phyloP scores from a whole-genome alignment of 2,888 invertebrate genomes.

The Caenorhabditis afra region DNA sequence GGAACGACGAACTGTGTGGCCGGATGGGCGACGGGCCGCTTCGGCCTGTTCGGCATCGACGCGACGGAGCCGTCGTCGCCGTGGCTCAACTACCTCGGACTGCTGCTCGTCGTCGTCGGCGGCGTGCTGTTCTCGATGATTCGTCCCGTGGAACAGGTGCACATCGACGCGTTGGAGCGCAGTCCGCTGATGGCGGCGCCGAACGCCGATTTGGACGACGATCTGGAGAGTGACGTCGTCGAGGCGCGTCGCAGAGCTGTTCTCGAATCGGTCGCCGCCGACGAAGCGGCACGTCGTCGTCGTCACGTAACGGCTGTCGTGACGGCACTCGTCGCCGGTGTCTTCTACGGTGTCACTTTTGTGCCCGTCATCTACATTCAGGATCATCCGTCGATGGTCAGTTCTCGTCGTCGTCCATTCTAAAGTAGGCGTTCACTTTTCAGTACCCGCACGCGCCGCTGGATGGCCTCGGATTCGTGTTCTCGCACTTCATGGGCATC shows the following conservation, averaged over 20 bases:
- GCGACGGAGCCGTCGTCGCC: slow-evolving; percentile 66
- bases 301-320: slow-evolving; percentile 78
- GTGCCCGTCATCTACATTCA: slow-evolving; percentile 82
- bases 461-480: slow-evolving; percentile 81
- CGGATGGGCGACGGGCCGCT: slow-evolving; percentile 79
- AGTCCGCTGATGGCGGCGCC: slow-evolving; percentile 59
- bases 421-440: not conserved
- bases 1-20: slow-evolving; percentile 81
- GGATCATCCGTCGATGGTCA: slow-evolving; percentile 75
- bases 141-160: slow-evolving; percentile 27
- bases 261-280: slow-evolving; percentile 17
- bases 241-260: slow-evolving; percentile 42
- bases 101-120: slow-evolving; percentile 74
- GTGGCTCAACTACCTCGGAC: slow-evolving; percentile 75
- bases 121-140: slow-evolving; percentile 77
- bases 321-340: slow-evolving; percentile 81
- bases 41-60: slow-evolving; percentile 77
- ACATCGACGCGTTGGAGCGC: slow-evolving; percentile 38
- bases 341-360: slow-evolving; percentile 82
- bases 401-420: no score
- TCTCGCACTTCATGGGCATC: slow-evolving; percentile 82
- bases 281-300: no score
- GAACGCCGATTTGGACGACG: slow-evolving; percentile 37
- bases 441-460: slow-evolving; percentile 72
- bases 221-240: slow-evolving; percentile 34